A percentile compares a stretch with the other conserved stretches of the same genome.
phyloP scores from a whole-genome alignment of 2,888 invertebrate genomes.

The Thecocarcelia acutangulata region DNA sequence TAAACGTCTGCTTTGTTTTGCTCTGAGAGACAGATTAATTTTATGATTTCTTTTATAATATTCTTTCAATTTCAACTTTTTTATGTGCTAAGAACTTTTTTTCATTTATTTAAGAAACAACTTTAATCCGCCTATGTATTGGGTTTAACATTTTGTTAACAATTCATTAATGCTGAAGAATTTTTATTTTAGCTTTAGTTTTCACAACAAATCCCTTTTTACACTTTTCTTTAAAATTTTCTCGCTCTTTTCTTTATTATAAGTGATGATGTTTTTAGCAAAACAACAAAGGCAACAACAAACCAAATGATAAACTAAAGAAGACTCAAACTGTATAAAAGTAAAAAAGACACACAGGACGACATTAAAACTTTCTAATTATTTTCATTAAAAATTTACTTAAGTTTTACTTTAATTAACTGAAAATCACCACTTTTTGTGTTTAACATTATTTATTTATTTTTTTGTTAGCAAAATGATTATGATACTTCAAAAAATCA shows the following conservation, averaged over 20 bases:
- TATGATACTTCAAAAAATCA: constrained; percentile 22
- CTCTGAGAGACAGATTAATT: constrained; percentile 52
- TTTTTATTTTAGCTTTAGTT: constrained; percentile 32
- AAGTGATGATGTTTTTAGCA: constrained; percentile 46
- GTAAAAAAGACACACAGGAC: constrained; percentile 7
- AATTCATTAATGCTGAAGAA: constrained; percentile 1
- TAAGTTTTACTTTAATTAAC: not conserved
- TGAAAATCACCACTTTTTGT: not conserved
- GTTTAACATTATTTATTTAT: not conserved
- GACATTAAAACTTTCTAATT: not conserved
- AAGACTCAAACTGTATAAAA: constrained; percentile 31
- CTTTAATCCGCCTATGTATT: not conserved
- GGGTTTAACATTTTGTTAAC: constrained; percentile 1
- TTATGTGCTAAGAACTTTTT: constrained; percentile 39
- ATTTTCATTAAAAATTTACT: constrained; percentile 13
- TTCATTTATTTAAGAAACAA: constrained; percentile 14
- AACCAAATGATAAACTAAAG: constrained; percentile 45
- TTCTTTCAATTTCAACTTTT: constrained; percentile 41
- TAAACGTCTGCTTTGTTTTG: constrained; percentile 25
- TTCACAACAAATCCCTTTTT: constrained; percentile 29
- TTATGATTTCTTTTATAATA: constrained; percentile 54
- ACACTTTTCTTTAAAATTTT: constrained; percentile 44
- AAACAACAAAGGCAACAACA: constrained; percentile 21
- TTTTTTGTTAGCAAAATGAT: not conserved
- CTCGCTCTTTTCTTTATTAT: constrained; percentile 21